These are phyloP conservation scores for Brenthis hecate DNA, from an alignment of 2,888 invertebrate genomes.

Conservation along the genomic window DNA sequence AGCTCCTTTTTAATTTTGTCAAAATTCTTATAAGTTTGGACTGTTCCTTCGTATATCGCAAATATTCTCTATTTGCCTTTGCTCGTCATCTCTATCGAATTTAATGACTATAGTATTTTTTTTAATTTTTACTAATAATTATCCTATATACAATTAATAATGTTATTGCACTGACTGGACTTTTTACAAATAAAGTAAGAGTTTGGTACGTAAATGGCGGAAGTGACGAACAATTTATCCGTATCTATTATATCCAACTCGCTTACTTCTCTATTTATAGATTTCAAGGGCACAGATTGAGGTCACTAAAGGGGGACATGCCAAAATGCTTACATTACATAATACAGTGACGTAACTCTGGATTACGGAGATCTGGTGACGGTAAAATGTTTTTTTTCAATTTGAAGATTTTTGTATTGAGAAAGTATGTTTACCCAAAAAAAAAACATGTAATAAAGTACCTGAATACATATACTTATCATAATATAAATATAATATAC, in stretches of 20 bases:
- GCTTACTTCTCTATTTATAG: slow-evolving; percentile 31
- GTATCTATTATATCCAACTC: slow-evolving; percentile 28
- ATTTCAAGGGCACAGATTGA: slow-evolving; percentile 30
- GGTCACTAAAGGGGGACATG: slow-evolving; percentile 15
- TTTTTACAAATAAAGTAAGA: background rate
- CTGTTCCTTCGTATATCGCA: too few species aligned
- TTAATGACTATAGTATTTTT: background rate
- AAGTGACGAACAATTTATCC: background rate
- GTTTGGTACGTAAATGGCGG: slow-evolving; percentile 3
- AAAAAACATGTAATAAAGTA: too few species aligned
- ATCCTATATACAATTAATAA: background rate
- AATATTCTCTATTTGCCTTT: too few species aligned
- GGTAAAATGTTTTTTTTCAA: too few species aligned
- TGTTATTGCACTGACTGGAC: background rate
- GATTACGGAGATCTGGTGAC: too few species aligned
- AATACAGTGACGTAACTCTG: slow-evolving; percentile 16
- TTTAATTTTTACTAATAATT: background rate
- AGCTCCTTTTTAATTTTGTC: too few species aligned
- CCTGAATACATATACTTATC: too few species aligned
- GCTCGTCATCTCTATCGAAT: too few species aligned
- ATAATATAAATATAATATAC: too few species aligned
- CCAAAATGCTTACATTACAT: slow-evolving; percentile 26
- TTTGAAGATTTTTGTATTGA: too few species aligned
- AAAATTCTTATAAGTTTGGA: too few species aligned
- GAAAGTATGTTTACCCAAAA: too few species aligned